These are phyloP conservation scores for Synchiropus splendidus DNA, from an alignment of 2,113 vertebrate species.

Conservation along the genomic window DNA sequence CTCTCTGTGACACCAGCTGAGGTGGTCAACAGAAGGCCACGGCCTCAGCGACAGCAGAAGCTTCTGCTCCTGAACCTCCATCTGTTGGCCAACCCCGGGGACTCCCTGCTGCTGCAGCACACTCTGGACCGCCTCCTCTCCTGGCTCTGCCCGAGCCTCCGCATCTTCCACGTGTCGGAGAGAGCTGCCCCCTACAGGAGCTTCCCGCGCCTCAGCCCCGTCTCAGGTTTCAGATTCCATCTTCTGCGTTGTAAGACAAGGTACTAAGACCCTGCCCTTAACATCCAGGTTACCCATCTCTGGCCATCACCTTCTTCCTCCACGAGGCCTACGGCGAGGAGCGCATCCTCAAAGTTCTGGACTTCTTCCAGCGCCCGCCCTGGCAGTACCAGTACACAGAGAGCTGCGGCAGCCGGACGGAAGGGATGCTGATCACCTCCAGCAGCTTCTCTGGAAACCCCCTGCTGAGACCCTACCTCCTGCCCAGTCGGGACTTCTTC, in stretches of 20 bases:
- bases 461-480: slow-evolving; percentile 36
- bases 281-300: slow-evolving; percentile 69
- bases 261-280: not conserved
- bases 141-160: slow-evolving; percentile 72
- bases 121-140: slow-evolving; percentile 75
- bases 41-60: slow-evolving; percentile 35
- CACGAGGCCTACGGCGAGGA: slow-evolving; percentile 75
- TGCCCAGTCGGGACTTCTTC: slow-evolving; percentile 77
- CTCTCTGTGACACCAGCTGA: slow-evolving; percentile 22
- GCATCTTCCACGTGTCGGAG: slow-evolving; percentile 84
- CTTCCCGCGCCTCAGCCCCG: slow-evolving; percentile 37
- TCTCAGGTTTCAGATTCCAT: slow-evolving; percentile 19
- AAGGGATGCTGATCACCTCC: slow-evolving; percentile 46
- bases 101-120: slow-evolving; percentile 73
- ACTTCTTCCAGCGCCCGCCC: slow-evolving; percentile 78
- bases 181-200: slow-evolving; percentile 57
- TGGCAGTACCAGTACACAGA: slow-evolving; percentile 76
- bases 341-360: slow-evolving; percentile 72
- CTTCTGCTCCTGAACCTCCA: slow-evolving; percentile 74
- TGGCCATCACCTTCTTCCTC: slow-evolving; percentile 83
- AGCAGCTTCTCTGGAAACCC: slow-evolving; percentile 18
- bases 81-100: slow-evolving; percentile 75
- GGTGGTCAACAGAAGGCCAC: slow-evolving; percentile 44
- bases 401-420: slow-evolving; percentile 20
- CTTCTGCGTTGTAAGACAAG: not conserved